These are phyloP conservation scores for Cabera pusaria DNA, from an alignment of 2,888 invertebrate species.

Conservation along the genomic window DNA sequence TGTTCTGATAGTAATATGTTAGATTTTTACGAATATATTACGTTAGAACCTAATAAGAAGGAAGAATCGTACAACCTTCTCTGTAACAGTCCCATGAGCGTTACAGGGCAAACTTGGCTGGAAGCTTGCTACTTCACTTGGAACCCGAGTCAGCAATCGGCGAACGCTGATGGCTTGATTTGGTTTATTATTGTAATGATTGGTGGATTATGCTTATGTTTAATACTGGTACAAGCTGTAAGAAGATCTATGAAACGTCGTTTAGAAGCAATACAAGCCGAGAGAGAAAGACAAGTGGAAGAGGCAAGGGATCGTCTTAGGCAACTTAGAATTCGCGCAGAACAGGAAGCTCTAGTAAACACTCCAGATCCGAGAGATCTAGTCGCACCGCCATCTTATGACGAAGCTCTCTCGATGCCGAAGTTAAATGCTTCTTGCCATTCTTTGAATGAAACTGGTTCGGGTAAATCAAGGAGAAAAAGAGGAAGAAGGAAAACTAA, in stretches of 20 bases:
- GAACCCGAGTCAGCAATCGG: conserved; percentile 70
- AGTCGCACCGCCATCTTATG: conserved; percentile 88
- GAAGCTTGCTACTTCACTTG: conserved; percentile 86
- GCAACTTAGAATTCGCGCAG: conserved; percentile 75
- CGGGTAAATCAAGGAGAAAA: conserved; percentile 65
- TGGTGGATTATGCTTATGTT: conserved; percentile 76
- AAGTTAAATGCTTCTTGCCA: conserved; percentile 85
- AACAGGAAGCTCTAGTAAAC: conserved; percentile 82
- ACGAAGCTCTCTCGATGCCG: conserved; percentile 90
- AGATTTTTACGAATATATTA: conserved; percentile 85
- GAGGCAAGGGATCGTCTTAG: conserved; percentile 83
- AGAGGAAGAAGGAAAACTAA: conserved; percentile 76
- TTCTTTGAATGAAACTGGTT: conserved; percentile 75
- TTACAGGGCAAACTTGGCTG: conserved; percentile 87
- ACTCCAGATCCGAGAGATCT: conserved; percentile 88
- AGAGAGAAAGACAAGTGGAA: conserved; percentile 80
- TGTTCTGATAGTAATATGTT: conserved; percentile 85
- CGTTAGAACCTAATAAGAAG: conserved; percentile 80
- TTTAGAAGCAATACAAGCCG: conserved; percentile 71
- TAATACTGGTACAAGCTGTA: conserved; percentile 80
- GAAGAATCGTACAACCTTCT: conserved; percentile 77
- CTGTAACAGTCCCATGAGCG: conserved; percentile 86
- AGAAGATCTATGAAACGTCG: conserved; percentile 82
- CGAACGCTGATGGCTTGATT: conserved; percentile 79
- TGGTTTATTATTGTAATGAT: conserved; percentile 83